Conservation (phyloP, 2,113 vertebrate genomes). For the Planiliza haematocheilus region DNA sequence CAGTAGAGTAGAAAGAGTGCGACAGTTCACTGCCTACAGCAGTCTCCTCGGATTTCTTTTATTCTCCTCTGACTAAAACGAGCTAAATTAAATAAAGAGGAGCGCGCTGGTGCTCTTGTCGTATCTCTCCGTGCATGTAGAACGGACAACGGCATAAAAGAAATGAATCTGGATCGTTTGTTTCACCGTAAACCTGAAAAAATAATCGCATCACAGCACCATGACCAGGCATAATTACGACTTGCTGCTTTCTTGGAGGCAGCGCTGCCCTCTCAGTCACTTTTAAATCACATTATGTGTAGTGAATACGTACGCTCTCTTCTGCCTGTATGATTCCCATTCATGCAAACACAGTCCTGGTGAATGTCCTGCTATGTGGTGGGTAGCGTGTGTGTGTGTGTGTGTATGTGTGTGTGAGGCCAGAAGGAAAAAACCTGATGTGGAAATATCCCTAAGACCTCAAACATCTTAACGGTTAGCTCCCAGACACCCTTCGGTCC, state of each 20-base stretch:
- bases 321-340: constrained; percentile 65
- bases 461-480: constrained; percentile 62
- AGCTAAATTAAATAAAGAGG: constrained; percentile 63
- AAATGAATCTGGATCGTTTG: constrained; percentile 37
- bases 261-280: constrained; percentile 73
- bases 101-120: constrained; percentile 41
- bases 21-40: constrained; percentile 56
- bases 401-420: constrained; percentile 32
- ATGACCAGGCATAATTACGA: constrained; percentile 59
- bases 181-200: constrained; percentile 53
- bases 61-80: constrained; percentile 40
- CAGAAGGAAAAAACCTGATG: constrained; percentile 62
- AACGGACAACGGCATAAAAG: constrained; percentile 15
- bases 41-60: constrained; percentile 38
- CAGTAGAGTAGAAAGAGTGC: constrained; percentile 40
- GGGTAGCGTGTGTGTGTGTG: constrained; percentile 43
- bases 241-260: constrained; percentile 56
- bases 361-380: constrained; percentile 53
- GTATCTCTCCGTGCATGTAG: constrained; percentile 26
- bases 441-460: constrained; percentile 62
- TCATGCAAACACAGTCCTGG: constrained; percentile 58
- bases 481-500: constrained; percentile 43
- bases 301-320: constrained; percentile 60
- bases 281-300: constrained; percentile 74
- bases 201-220: constrained; percentile 51